Conservation (phyloP, 92 coral and sea anemone genomes). For the Metridium senile region DNA sequence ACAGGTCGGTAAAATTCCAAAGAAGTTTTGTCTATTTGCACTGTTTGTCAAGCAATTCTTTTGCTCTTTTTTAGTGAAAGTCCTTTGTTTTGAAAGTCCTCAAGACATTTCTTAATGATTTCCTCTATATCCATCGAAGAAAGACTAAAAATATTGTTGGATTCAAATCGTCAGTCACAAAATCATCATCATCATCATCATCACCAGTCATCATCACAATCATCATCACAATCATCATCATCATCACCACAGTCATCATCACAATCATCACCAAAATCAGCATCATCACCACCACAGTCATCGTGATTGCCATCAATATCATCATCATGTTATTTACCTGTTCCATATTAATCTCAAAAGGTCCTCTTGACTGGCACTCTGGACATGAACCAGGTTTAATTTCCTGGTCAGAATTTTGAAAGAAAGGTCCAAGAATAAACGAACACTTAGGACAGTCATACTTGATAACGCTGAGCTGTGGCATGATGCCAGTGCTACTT, state of each 20-base stretch:
- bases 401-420: conserved; percentile 89
- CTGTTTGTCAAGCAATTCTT: too few species aligned
- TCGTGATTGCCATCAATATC: background rate
- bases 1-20: too few species aligned
- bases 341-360: conserved; percentile 97
- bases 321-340: conserved; percentile 49
- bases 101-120: too few species aligned
- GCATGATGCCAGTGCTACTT: conserved; percentile 95
- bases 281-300: background rate
- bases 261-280: background rate
- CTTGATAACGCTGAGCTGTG: conserved; percentile 96
- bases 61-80: too few species aligned
- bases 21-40: too few species aligned
- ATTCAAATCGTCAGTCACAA: too few species aligned
- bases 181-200: background rate
- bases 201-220: background rate
- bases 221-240: background rate
- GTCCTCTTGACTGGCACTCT: conserved; percentile 98
- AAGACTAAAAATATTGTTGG: too few species aligned
- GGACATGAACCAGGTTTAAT: conserved; percentile 97
- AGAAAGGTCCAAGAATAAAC: conserved; percentile 92
- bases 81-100: too few species aligned
- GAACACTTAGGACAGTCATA: conserved; percentile 97
- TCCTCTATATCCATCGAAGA: too few species aligned
- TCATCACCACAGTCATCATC: background rate